Evolutionary conservation across 2,797 vertebrate genomes (phyloP).

Genomic region (Cuniculus paca): DNA sequence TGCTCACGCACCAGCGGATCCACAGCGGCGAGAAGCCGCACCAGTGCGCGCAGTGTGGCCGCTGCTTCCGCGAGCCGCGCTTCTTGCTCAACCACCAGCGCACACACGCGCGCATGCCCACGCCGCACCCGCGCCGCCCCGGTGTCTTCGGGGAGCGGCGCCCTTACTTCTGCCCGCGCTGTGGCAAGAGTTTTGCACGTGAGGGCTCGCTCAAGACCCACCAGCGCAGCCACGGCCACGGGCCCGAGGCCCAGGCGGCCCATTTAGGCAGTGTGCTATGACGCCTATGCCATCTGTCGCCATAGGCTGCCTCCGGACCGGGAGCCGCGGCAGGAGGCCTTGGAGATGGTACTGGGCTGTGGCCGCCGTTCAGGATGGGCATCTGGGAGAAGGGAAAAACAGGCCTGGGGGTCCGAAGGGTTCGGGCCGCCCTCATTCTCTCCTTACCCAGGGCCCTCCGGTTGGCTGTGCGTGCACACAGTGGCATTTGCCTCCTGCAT

Average conservation of each 20-base stretch:
- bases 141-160: constrained; percentile 86
- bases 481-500: not conserved
- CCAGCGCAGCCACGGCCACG: constrained; percentile 76
- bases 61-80: constrained; percentile 92
- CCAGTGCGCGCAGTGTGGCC: constrained; percentile 91
- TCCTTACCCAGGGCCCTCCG: not conserved
- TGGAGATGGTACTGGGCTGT: not conserved
- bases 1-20: constrained; percentile 83
- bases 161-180: constrained; percentile 89
- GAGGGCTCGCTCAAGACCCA: constrained; percentile 88
- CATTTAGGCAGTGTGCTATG: constrained; percentile 72
- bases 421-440: not conserved
- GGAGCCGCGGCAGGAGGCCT: not conserved
- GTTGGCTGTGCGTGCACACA: not conserved
- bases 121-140: constrained; percentile 84
- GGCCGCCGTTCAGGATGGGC: not conserved
- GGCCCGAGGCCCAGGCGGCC: constrained; percentile 56
- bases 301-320: not conserved
- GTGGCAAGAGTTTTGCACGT: constrained; percentile 87
- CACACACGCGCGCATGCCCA: constrained; percentile 88
- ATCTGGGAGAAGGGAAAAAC: not conserved
- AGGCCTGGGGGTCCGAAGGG: not conserved
- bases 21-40: constrained; percentile 87
- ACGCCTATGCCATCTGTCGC: not conserved
- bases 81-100: constrained; percentile 93